Evolutionary conservation across 2,113 vertebrate genomes (phyloP).

Genomic region (Ariopsis seemanni): DNA sequence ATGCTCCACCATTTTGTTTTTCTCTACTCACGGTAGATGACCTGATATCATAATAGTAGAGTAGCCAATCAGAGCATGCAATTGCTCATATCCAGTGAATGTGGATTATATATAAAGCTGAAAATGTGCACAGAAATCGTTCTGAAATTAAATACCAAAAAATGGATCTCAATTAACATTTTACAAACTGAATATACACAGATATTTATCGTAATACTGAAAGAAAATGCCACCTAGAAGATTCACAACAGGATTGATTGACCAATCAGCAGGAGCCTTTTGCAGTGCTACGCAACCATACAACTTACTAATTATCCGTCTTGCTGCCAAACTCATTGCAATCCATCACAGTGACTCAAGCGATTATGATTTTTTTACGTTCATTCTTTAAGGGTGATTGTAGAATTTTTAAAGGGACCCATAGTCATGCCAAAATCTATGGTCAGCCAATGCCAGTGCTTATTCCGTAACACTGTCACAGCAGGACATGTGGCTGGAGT

Average conservation of each 20-base stretch:
- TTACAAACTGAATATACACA: neutral
- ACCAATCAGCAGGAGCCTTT: neutral
- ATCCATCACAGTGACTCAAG: neutral
- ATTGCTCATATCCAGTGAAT: too few relatives aligned
- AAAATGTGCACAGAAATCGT: neutral
- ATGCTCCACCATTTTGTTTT: too few relatives aligned
- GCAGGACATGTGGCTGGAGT: constrained; percentile 35
- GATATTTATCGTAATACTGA: neutral
- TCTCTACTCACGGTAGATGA: too few relatives aligned
- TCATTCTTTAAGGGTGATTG: too few relatives aligned
- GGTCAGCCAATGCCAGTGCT: neutral
- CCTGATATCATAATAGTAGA: too few relatives aligned
- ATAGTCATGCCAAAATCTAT: neutral
- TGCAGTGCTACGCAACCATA: neutral
- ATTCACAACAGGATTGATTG: neutral
- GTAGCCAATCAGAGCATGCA: too few relatives aligned
- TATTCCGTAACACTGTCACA: constrained; percentile 34
- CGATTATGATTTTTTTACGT: neutral
- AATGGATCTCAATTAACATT: neutral
- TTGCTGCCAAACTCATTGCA: neutral
- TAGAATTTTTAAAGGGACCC: neutral
- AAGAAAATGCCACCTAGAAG: neutral
- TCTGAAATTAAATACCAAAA: neutral
- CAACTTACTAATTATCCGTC: neutral
- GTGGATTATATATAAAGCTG: too few relatives aligned